A percentile compares a stretch with the other conserved stretches of the same genome.
Conservation (phyloP, 2,797 vertebrate species). For the Mycteria americana region DNA sequence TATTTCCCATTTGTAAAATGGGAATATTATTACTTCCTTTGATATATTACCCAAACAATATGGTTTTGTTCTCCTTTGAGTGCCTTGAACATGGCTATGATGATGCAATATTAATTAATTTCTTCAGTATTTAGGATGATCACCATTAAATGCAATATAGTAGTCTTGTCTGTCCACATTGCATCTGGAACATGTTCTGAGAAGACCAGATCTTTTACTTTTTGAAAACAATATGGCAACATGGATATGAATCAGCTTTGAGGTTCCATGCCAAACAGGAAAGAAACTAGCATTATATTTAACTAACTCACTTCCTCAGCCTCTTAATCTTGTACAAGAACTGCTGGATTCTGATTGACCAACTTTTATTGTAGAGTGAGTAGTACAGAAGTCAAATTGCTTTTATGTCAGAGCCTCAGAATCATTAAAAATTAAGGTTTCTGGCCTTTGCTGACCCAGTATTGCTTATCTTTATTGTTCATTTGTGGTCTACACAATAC, state of each 20-base stretch:
- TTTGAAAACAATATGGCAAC: slow-evolving; percentile 18
- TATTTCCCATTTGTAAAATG: not conserved
- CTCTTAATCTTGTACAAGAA: slow-evolving; percentile 15
- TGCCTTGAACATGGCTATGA: not conserved
- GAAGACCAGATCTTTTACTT: not conserved
- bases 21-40: not conserved
- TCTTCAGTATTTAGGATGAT: not conserved
- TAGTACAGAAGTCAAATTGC: not conserved
- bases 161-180: not conserved
- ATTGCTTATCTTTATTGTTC: slow-evolving; percentile 26
- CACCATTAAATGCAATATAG: not conserved
- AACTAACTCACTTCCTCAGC: slow-evolving; percentile 46
- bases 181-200: slow-evolving; percentile 16
- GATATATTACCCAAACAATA: not conserved
- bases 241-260: slow-evolving; percentile 41
- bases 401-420: not conserved
- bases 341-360: not conserved
- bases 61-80: not conserved
- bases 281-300: slow-evolving; percentile 23
- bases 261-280: slow-evolving; percentile 49
- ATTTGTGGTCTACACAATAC: not conserved
- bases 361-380: not conserved
- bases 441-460: not conserved
- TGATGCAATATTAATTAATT: not conserved
- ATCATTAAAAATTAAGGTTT: slow-evolving; percentile 2